Evolutionary conservation across 1,140 invertebrate species (phyloP), one percentile per base, ranked within the genome.

Genomic region (Camponotus vicinus): DNA sequence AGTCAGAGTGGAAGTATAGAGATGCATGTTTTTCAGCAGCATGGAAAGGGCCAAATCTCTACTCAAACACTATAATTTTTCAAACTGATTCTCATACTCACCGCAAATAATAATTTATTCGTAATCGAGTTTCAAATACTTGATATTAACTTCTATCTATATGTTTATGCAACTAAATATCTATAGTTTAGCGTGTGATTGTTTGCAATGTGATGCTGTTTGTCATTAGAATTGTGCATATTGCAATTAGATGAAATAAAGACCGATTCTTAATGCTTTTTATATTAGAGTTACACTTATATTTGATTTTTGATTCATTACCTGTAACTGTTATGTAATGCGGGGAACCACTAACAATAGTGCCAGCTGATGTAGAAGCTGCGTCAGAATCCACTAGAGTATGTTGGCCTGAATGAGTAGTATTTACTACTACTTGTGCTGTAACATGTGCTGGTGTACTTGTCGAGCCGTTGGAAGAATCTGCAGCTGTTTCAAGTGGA

Each of bases 291-390:
- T 34, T 66, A 59, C 13, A 32, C 70, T 87, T 45, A 42, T 59
- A 27, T 15, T 61, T 3, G 52, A 27, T 7, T 27, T 27, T 27
- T 27, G 27, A 27, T 27, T 27, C 85, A 64, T 78, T 92, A 96
- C 95, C 95, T 93, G 95, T 95, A 70, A 96, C 95, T 73, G 95
- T 96, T 67, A 96, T 96, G 76, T 95, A 96, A 79, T 96, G 95
- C 15, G 95, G 95, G 21, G 95, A 95, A 70, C 94, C 95, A 89
- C 93, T 93, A 70, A 95, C 94, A 42, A 95, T 95, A 21, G 94
- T 94, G 5, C 94, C 94, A 63, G 94, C 86, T 5, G 94, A 94
- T 32, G 94, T 94, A 6, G 95, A 95, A n/a, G 94, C 94, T 21
- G 92, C 89, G 88, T 95, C 95, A 9, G 94, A 94, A 87, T 95